A percentile compares a stretch with the other conserved stretches of the same genome.
Conservation (phyloP, 35 echinoderm and acorn worm genomes). For the Apostichopus parvimensis region DNA sequence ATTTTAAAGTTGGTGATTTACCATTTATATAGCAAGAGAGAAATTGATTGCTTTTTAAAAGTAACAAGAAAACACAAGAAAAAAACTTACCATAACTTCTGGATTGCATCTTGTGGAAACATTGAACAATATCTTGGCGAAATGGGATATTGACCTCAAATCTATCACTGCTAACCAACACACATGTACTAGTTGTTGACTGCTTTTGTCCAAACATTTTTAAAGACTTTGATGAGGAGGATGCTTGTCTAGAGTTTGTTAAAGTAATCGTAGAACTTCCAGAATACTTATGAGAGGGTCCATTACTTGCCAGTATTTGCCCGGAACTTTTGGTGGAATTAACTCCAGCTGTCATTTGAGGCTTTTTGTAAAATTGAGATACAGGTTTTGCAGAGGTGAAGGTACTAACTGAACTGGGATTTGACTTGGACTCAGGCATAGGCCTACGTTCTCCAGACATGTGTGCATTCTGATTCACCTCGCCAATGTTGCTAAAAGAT, state of each 20-base stretch:
- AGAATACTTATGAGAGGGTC: not conserved
- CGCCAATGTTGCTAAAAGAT: not conserved
- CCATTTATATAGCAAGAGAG: no score
- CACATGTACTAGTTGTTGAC: not conserved
- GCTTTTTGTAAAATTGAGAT: constrained; percentile 49
- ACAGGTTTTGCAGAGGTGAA: not conserved
- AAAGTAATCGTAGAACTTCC: not conserved
- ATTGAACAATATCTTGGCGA: not conserved
- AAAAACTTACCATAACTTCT: constrained; percentile 23
- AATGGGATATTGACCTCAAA: constrained; percentile 30
- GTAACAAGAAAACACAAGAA: not conserved
- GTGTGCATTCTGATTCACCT: not conserved
- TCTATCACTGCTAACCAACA: constrained; percentile 7
- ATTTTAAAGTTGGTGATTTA: no score
- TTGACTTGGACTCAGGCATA: not conserved
- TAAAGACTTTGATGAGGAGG: not conserved
- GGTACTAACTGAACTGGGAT: not conserved
- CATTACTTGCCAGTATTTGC: not conserved
- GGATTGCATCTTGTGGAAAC: constrained; percentile 35
- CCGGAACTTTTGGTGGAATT: not conserved
- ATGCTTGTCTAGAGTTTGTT: not conserved
- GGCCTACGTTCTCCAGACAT: not conserved
- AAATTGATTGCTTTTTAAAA: no score
- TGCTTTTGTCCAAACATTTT: constrained; percentile 43
- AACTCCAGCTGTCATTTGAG: not conserved